These are phyloP conservation scores for Tokudaia tokunoshimensis DNA, from an alignment of 2,797 vertebrate species.

Conservation along the genomic window DNA sequence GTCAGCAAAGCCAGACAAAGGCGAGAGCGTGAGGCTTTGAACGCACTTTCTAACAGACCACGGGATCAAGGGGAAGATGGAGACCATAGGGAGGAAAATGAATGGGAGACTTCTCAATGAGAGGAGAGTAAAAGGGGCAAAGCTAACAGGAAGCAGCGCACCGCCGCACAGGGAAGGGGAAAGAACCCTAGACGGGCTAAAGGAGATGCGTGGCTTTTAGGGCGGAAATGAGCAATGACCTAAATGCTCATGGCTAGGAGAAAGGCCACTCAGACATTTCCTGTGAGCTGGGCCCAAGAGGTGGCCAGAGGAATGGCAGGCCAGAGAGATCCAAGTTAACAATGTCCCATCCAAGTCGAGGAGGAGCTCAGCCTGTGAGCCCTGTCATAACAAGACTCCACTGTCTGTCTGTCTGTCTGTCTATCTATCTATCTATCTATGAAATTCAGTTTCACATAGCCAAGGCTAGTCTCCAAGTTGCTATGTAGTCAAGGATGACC, in stretches of 20 bases:
- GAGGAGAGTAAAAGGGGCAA: neutral
- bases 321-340: slow-evolving; percentile 19
- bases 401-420: neutral
- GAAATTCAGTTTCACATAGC: neutral
- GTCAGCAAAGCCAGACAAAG: neutral
- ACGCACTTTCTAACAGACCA: neutral
- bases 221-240: slow-evolving; percentile 58
- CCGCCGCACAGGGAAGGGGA: neutral
- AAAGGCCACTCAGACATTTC: slow-evolving; percentile 61
- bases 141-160: slow-evolving; percentile 44
- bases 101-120: neutral
- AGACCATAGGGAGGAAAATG: neutral
- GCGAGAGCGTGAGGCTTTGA: neutral
- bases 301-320: neutral
- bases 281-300: slow-evolving; percentile 52
- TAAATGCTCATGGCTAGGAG: slow-evolving; percentile 52
- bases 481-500: neutral
- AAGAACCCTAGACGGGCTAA: neutral
- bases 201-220: neutral
- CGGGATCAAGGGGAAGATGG: neutral
- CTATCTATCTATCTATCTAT: neutral
- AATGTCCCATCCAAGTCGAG: slow-evolving; percentile 35
- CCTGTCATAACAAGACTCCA: neutral
- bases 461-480: neutral
- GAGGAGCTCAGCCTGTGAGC: neutral